Evolutionary conservation across 2,113 vertebrate species (phyloP), one percentile per base, ranked within the genome.

Genomic region (Lanius ludovicianus): DNA sequence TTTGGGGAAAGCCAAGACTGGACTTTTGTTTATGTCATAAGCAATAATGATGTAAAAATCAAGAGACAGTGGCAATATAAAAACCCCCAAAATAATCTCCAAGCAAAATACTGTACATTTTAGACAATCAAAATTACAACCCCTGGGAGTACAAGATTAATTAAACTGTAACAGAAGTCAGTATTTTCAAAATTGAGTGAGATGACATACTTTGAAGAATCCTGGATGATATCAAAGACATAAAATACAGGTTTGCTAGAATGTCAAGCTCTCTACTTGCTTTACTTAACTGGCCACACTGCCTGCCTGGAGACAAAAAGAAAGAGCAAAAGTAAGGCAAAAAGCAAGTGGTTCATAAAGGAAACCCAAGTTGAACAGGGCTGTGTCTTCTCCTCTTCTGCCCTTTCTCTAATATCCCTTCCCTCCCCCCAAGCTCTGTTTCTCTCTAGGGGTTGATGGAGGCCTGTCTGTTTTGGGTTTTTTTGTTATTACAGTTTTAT

Each of bases 401-500:
- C 28, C 10, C 20, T 86, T 67, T 60, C 49, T 52, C 35, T 33
- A 20, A 59, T 79, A 41, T 87, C 46, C 13, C 28, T 37, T 62
- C 59, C 68, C 60, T 55, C 37, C 23, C 27, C 27, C 79, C 57
- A 22, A 62, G 22, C 62, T 87, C 81, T 94, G 37, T 53, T 82
- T 87, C 87, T 86, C 56, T 33, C 52, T 65, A 39, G 18, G 22
- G 19, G 42, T 12, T 75, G 70, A 44, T 71, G 84, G 91, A 87
- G 57, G n/a, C 35, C 47, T 74, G 57, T 41, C 73, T 85, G 47
- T 3, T 69, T 63, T 37, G 12, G 7, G 7, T 14, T 24, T 60
- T 75, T 49, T 68, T 60, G 62, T 91, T 85, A 41, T 74, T 95
- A 37, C 60, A 70, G 44, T 70, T 95, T 93, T 90, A 88, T 90